phyloP scores from a whole-genome alignment of 2,797 vertebrate species.

The Todus mexicanus region DNA sequence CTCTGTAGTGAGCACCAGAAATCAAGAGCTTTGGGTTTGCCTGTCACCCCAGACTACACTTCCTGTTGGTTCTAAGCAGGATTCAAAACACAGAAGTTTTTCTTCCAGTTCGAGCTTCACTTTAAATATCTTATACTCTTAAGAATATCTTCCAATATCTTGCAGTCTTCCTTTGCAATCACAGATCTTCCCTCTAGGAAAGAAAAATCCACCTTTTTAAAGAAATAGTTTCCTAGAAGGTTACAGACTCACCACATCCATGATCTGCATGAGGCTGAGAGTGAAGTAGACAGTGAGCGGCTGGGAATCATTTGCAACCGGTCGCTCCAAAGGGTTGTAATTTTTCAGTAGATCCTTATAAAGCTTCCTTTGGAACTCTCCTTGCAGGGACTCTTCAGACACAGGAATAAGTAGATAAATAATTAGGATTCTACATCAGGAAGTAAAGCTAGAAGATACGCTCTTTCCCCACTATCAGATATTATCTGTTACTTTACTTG shows the following conservation, averaged over 20 bases:
- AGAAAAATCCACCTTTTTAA: neutral
- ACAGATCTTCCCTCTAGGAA: neutral
- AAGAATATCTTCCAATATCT: neutral
- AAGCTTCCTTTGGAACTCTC: conserved; percentile 94
- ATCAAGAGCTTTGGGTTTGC: neutral
- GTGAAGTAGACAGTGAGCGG: conserved; percentile 89
- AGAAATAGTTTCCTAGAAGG: neutral
- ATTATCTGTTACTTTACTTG: neutral
- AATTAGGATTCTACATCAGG: neutral
- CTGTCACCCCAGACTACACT: neutral
- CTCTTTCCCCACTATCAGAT: neutral
- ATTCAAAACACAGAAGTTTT: neutral
- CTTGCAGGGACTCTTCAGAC: conserved; percentile 87
- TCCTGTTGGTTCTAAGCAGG: neutral
- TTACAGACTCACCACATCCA: conserved; percentile 90
- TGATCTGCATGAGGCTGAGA: conserved; percentile 92
- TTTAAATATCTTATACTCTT: neutral
- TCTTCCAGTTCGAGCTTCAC: neutral
- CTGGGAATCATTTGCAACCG: conserved; percentile 92
- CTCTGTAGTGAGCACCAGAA: neutral
- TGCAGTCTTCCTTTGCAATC: neutral
- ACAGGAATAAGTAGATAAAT: neutral
- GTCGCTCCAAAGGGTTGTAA: conserved; percentile 95
- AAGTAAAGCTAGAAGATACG: neutral
- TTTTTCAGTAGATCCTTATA: conserved; percentile 93